These are phyloP conservation scores for Sphenodon punctatus DNA, from an alignment of 2,797 vertebrate species.

Conservation along the genomic window DNA sequence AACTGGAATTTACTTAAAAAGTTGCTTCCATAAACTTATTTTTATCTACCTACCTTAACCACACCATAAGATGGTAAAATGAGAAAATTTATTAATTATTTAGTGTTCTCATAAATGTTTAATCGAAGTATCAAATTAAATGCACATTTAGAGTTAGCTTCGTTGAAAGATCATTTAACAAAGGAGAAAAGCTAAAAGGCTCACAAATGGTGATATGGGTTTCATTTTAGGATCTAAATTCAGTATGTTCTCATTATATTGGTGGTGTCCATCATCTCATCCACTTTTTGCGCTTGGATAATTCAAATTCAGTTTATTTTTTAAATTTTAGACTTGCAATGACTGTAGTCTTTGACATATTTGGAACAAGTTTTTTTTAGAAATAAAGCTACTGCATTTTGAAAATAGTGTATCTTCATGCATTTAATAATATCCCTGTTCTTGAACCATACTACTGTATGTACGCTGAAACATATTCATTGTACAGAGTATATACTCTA, in stretches of 20 bases:
- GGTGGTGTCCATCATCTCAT: neutral
- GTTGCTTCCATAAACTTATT: constrained; percentile 22
- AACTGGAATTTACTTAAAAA: constrained; percentile 11
- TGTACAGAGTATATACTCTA: neutral
- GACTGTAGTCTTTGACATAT: neutral
- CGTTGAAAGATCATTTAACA: constrained; percentile 52
- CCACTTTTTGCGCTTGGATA: neutral
- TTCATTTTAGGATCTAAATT: constrained; percentile 1
- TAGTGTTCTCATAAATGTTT: constrained; percentile 73
- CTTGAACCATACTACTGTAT: neutral
- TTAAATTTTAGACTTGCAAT: neutral
- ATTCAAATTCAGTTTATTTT: neutral
- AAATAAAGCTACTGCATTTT: neutral
- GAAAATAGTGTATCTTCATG: neutral
- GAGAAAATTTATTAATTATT: constrained; percentile 73
- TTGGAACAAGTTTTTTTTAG: neutral
- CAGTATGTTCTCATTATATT: neutral
- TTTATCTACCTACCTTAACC: constrained; percentile 35
- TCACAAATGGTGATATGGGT: neutral
- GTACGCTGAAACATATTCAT: neutral
- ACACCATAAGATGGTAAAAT: constrained; percentile 44
- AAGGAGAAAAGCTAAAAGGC: constrained; percentile 17
- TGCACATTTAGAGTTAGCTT: constrained; percentile 50
- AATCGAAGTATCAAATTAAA: constrained; percentile 72
- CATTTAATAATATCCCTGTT: neutral